Evolutionary conservation across 2,113 vertebrate genomes (phyloP).

Genomic region (Zeus faber): DNA sequence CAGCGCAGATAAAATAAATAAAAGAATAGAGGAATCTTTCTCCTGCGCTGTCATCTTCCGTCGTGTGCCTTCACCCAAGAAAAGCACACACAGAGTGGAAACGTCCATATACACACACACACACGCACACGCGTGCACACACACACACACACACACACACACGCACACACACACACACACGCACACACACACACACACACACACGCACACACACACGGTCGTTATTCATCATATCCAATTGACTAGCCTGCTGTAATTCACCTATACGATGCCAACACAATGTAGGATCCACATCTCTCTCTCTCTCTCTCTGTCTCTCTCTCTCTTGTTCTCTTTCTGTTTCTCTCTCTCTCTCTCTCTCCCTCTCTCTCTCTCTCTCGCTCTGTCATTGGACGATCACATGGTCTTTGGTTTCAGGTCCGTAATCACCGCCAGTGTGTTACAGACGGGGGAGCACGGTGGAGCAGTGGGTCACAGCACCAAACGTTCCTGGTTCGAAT

Average conservation of each 20-base stretch:
- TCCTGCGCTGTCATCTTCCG: conserved; percentile 19
- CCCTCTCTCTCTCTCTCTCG: neutral
- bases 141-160: neutral
- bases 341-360: neutral
- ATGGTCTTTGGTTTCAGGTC: no score
- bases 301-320: neutral
- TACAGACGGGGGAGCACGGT: no score
- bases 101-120: neutral
- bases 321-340: neutral
- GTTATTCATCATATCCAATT: conserved; percentile 52
- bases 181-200: no score
- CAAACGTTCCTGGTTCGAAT: no score
- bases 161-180: neutral
- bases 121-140: neutral
- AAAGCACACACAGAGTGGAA: no score
- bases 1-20: conserved; percentile 23
- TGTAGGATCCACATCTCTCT: conserved; percentile 30
- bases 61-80: neutral
- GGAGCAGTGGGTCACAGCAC: no score
- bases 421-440: no score
- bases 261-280: conserved; percentile 38
- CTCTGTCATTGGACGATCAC: no score
- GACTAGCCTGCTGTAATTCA: conserved; percentile 47
- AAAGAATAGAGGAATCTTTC: conserved; percentile 22
- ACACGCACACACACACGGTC: conserved; percentile 5